Base-by-base conservation (phyloP, 2,797 vertebrate species). In the Enteromius afrohamiltoni region DNA sequence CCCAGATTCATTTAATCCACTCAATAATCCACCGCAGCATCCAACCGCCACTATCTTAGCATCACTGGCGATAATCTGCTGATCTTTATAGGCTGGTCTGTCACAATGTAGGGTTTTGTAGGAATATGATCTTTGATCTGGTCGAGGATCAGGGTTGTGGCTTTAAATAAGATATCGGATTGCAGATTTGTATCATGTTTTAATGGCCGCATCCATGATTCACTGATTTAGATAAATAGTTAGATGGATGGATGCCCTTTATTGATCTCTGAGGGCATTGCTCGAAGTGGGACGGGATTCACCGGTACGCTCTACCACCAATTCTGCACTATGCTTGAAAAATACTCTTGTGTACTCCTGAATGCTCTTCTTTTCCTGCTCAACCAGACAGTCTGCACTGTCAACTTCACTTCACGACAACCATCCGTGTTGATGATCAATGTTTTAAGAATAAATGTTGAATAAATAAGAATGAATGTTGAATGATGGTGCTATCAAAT, bases 1-100 rank as follows among this genome's bases (percentile, higher is more conserved):
- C 37, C 49, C 29, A 75, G 83, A 85, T 85, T 85, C 62, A 47
- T 85, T 80, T 85, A 85, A 85, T 85, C 83, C 78, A 80, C 83
- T 85, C 77, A 67, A 67, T 80, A 85, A 85, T 85, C 83, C 70
- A 85, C 83, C 34, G 8, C 77, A 47, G 49, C 74, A 77, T 83
- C 51, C 82, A 77, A 70, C 34, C 31, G 21, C 55, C 42, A 73
- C 67, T 83, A 77, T 78, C 10, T 83, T 79, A 82, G 80, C 84
- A 82, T 85, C 79, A 31, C 58, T 49, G 65, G 69, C 4, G 1
- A 71, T 83, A 82, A 83, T 85, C 80, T 85, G 80, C 68, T 85
- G 85, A 85, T 82, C 85, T 73, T 64, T 65, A 71, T 42, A 55
- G 53, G 19, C 47, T 67, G 3, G 49, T 40, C 26, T 78, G 65